Percentiles rank a stretch among this genome's conserved stretches.
phyloP scores from a whole-genome alignment of 2,797 vertebrate species.

The Acipenser oxyrinchus region DNA sequence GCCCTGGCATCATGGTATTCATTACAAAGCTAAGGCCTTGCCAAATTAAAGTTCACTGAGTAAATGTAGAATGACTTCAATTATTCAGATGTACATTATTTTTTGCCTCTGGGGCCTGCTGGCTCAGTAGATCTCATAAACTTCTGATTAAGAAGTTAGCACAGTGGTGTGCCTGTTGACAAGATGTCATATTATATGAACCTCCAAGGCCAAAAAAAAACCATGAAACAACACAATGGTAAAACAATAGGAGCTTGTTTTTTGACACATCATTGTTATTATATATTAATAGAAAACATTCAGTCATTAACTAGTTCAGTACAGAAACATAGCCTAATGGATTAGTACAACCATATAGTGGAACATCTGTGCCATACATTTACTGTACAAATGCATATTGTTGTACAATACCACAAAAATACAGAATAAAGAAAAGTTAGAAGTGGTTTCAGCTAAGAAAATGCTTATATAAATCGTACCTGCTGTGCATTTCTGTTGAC shows the following conservation, averaged over 20 bases:
- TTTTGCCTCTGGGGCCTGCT: slow-evolving; percentile 8
- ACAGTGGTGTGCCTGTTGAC: slow-evolving; percentile 1
- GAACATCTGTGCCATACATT: no score
- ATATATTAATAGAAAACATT: no score
- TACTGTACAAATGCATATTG: no score
- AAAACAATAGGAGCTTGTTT: neutral
- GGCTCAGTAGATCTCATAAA: neutral
- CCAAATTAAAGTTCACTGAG: slow-evolving; percentile 3
- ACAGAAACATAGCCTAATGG: no score
- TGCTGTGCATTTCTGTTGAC: no score
- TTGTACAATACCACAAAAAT: no score
- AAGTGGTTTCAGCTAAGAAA: no score
- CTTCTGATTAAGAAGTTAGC: slow-evolving; percentile 15
- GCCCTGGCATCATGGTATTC: neutral
- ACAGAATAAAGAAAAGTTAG: no score
- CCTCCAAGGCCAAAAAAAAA: neutral
- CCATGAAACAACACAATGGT: no score
- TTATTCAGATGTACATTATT: neutral
- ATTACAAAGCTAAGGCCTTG: neutral
- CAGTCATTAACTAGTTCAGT: no score
- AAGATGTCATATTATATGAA: slow-evolving; percentile 2
- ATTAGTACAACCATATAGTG: no score
- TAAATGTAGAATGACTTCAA: neutral
- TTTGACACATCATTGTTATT: slow-evolving; percentile 1
- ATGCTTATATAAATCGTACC: no score